phyloP scores from a whole-genome alignment of 2,888 invertebrate species.

The Tortricodes alternella region DNA sequence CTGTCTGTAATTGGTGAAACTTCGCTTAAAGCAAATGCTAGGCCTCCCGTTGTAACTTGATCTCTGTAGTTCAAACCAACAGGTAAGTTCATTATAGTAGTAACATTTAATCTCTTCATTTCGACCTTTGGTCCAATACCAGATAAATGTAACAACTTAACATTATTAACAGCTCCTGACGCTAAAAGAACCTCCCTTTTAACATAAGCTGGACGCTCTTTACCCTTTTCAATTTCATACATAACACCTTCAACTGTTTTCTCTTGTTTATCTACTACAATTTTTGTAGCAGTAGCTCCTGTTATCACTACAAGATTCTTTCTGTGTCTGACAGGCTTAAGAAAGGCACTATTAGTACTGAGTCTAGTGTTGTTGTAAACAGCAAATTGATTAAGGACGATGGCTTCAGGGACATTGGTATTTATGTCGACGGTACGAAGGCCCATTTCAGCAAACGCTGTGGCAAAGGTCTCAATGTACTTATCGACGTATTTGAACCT shows the following conservation, averaged over 20 bases:
- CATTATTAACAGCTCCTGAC: constrained; percentile 74
- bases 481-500: constrained; percentile 70
- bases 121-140: constrained; percentile 70
- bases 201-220: constrained; percentile 65
- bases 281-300: constrained; percentile 68
- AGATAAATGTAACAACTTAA: constrained; percentile 67
- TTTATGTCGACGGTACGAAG: constrained; percentile 69
- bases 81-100: constrained; percentile 59
- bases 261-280: constrained; percentile 65
- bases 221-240: constrained; percentile 70
- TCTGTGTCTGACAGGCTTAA: constrained; percentile 67
- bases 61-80: constrained; percentile 75
- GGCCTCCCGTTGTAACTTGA: constrained; percentile 72
- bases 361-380: constrained; percentile 70
- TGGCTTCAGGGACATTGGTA: constrained; percentile 68
- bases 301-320: constrained; percentile 68
- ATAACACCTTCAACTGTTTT: constrained; percentile 67
- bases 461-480: constrained; percentile 65
- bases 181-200: constrained; percentile 72
- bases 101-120: constrained; percentile 65
- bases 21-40: constrained; percentile 66
- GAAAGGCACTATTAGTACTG: constrained; percentile 70
- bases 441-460: constrained; percentile 72
- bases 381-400: constrained; percentile 71
- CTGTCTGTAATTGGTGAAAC: constrained; percentile 58